phyloP scores from a whole-genome alignment of 2,113 vertebrate genomes.

The Barbus barbus region DNA sequence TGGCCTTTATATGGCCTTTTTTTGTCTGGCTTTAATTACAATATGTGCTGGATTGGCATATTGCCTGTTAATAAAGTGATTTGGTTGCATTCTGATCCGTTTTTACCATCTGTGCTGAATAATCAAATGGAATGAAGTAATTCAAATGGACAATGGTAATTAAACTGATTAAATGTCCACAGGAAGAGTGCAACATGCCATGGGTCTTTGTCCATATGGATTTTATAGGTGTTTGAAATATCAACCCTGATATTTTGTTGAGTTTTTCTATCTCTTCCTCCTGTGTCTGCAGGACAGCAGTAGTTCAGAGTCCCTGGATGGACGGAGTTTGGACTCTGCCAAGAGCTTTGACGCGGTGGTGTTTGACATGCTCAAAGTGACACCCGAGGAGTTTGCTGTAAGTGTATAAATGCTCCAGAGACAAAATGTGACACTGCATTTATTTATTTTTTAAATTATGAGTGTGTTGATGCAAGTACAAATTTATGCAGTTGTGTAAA shows the following conservation, averaged over 20 bases:
- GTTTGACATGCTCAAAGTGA: slow-evolving; percentile 95
- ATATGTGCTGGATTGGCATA: slow-evolving; percentile 2
- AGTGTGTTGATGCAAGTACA: background rate
- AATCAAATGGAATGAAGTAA: slow-evolving; percentile 27
- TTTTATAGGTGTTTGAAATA: slow-evolving; percentile 9
- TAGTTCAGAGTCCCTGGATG: slow-evolving; percentile 95
- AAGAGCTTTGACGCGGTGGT: slow-evolving; percentile 97
- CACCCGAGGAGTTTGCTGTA: slow-evolving; percentile 95
- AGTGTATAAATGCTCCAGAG: slow-evolving; percentile 66
- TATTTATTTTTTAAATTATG: background rate
- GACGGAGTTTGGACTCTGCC: slow-evolving; percentile 86
- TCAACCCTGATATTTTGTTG: background rate
- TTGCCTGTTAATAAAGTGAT: slow-evolving; percentile 32
- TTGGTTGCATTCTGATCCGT: background rate
- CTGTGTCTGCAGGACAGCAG: slow-evolving; percentile 83
- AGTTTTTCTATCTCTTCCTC: background rate
- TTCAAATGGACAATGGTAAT: slow-evolving; percentile 3
- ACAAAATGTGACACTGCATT: background rate
- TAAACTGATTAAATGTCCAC: slow-evolving; percentile 28
- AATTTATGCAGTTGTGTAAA: background rate
- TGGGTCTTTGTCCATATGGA: slow-evolving; percentile 4
- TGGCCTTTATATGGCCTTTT: slow-evolving; percentile 18
- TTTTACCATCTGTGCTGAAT: slow-evolving; percentile 22
- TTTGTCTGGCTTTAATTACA: slow-evolving; percentile 31
- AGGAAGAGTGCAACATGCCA: background rate